phyloP scores from a whole-genome alignment of 2,888 invertebrate genomes.

The Chrysina gloriosa region DNA sequence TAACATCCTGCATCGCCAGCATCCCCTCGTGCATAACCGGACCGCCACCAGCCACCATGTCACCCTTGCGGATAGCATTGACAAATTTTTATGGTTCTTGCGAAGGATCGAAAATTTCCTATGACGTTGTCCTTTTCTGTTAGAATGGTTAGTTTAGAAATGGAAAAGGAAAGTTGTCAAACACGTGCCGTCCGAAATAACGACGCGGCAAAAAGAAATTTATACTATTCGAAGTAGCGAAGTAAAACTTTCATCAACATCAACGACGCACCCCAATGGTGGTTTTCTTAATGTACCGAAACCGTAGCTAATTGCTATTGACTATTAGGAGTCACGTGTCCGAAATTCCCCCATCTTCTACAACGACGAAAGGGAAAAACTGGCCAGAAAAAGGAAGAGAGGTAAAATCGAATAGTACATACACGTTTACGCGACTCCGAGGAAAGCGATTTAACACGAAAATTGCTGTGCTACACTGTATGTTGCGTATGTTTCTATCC shows the following conservation, averaged over 20 bases:
- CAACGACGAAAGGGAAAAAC: no score
- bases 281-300: constrained; percentile 63
- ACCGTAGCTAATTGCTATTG: constrained; percentile 63
- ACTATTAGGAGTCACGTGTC: constrained; percentile 9
- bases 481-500: no score
- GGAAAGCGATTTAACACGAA: no score
- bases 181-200: constrained; percentile 24
- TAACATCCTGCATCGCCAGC: constrained; percentile 54
- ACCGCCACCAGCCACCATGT: constrained; percentile 46
- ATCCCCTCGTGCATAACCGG: constrained; percentile 49
- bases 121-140: neutral
- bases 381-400: no score
- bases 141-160: neutral
- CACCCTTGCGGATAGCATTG: constrained; percentile 43
- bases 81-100: constrained; percentile 38
- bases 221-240: neutral
- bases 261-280: constrained; percentile 28
- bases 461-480: no score
- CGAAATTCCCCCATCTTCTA: neutral
- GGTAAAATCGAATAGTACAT: no score
- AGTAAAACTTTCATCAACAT: constrained; percentile 11
- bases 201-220: constrained; percentile 16
- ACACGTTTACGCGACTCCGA: no score
- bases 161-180: neutral
- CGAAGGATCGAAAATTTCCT: constrained; percentile 16